Percentiles rank a stretch among this genome's conserved stretches.
phyloP scores from a whole-genome alignment of 2,888 invertebrate species.

The Lysandra bellargus region DNA sequence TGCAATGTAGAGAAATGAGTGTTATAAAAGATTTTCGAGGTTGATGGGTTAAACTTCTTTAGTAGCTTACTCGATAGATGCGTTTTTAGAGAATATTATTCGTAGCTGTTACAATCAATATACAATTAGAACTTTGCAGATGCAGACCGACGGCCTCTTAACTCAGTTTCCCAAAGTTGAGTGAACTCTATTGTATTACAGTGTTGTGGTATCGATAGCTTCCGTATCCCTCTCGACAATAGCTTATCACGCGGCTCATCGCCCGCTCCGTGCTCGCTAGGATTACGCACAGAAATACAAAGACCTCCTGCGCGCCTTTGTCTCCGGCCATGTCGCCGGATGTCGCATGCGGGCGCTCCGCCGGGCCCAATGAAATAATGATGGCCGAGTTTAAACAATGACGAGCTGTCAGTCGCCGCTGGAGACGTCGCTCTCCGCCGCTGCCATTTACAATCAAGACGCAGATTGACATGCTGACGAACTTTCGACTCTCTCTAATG shows the following conservation, averaged over 20 bases:
- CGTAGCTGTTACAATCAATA: not conserved
- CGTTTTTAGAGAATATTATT: not conserved
- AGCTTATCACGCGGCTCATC: slow-evolving; percentile 6
- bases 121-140: not conserved
- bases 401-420: slow-evolving; percentile 52
- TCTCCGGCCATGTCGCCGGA: slow-evolving; percentile 72
- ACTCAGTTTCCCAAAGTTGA: not conserved
- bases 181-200: slow-evolving; percentile 14
- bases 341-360: slow-evolving; percentile 65
- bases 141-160: not conserved
- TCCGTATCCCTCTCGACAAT: slow-evolving; percentile 23
- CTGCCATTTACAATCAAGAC: slow-evolving; percentile 44
- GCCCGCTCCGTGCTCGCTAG: not conserved
- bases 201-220: slow-evolving; percentile 14
- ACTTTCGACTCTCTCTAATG: not conserved
- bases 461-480: slow-evolving; percentile 24
- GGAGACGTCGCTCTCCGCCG: slow-evolving; percentile 40
- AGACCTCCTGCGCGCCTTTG: slow-evolving; percentile 60
- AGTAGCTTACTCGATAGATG: not conserved
- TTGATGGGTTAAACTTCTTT: not conserved
- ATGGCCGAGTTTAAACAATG: slow-evolving; percentile 62
- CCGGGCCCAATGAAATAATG: slow-evolving; percentile 72
- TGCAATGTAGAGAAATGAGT: not conserved
- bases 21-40: not conserved
- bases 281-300: slow-evolving; percentile 52